Percentiles rank a stretch among this genome's conserved stretches.
These are phyloP conservation scores for Tethea ocularis DNA, from an alignment of 2,888 invertebrate genomes.

Conservation along the genomic window DNA sequence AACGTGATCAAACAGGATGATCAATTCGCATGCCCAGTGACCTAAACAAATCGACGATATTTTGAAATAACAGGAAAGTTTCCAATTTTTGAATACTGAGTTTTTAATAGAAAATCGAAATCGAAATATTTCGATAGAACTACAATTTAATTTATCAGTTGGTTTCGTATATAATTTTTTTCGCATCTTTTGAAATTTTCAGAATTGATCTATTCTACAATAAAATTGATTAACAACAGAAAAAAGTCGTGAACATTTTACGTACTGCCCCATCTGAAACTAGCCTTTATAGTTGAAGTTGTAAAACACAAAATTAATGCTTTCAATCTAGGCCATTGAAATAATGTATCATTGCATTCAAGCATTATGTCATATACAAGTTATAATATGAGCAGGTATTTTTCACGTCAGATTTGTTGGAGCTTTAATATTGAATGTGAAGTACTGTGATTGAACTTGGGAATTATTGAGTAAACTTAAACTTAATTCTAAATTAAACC, in stretches of 20 bases:
- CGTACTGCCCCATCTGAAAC: too few relatives aligned
- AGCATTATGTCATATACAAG: neutral
- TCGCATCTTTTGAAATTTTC: too few relatives aligned
- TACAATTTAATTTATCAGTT: too few relatives aligned
- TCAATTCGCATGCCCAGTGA: slow-evolving; percentile 12
- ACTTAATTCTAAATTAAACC: slow-evolving; percentile 1
- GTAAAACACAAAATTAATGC: neutral
- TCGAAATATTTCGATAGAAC: too few relatives aligned
- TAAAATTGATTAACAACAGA: too few relatives aligned
- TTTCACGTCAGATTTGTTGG: neutral
- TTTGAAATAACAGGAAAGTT: neutral
- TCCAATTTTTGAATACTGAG: neutral
- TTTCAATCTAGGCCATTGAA: neutral
- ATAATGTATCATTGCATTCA: neutral
- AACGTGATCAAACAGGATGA: slow-evolving; percentile 37
- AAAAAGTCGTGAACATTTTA: too few relatives aligned
- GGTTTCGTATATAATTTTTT: too few relatives aligned
- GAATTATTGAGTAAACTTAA: neutral
- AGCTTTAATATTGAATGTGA: neutral
- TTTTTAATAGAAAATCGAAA: too few relatives aligned
- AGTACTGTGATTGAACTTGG: neutral
- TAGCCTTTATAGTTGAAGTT: neutral
- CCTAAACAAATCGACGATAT: neutral
- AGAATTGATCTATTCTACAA: too few relatives aligned
- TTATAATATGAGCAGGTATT: neutral